Conservation (phyloP, 2,888 invertebrate species). For the Baccha elongata region DNA sequence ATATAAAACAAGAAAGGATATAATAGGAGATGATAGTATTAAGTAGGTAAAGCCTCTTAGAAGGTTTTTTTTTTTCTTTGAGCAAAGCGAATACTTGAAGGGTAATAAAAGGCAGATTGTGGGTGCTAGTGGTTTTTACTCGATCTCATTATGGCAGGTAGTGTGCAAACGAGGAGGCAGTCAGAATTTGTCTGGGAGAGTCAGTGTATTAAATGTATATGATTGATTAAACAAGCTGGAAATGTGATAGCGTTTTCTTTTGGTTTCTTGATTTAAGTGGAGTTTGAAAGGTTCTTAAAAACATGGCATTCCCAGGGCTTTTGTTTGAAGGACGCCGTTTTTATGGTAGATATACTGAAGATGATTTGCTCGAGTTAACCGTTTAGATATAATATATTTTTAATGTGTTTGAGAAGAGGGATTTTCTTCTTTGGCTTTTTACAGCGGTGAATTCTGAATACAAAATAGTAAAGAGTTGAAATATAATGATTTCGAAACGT, state of each 20-base stretch:
- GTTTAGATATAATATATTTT: background rate
- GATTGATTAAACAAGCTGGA: slow-evolving; percentile 64
- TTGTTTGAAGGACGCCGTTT: background rate
- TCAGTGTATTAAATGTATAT: slow-evolving; percentile 56
- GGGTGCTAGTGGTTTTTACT: slow-evolving; percentile 59
- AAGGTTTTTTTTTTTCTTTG: slow-evolving; percentile 61
- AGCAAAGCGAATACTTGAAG: slow-evolving; percentile 61
- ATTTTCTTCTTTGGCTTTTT: background rate
- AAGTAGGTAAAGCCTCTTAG: slow-evolving; percentile 72
- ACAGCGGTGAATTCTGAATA: too few relatives aligned
- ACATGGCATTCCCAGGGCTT: background rate
- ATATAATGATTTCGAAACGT: too few relatives aligned
- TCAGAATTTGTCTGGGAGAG: slow-evolving; percentile 9
- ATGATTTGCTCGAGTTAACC: slow-evolving; percentile 4
- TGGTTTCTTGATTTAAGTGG: slow-evolving; percentile 13
- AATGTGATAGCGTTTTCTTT: slow-evolving; percentile 44
- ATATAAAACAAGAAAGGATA: slow-evolving; percentile 65
- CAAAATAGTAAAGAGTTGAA: too few relatives aligned
- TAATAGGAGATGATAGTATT: slow-evolving; percentile 72
- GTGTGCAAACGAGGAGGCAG: slow-evolving; percentile 4
- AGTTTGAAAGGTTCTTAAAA: slow-evolving; percentile 38
- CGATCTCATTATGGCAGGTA: slow-evolving; percentile 34
- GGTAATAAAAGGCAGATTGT: slow-evolving; percentile 66
- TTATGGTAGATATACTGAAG: background rate
- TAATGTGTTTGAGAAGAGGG: background rate